A percentile compares a stretch with the other conserved stretches of the same genome.
phyloP scores from a whole-genome alignment of 2,113 vertebrate species.

The Trogon melanurus region DNA sequence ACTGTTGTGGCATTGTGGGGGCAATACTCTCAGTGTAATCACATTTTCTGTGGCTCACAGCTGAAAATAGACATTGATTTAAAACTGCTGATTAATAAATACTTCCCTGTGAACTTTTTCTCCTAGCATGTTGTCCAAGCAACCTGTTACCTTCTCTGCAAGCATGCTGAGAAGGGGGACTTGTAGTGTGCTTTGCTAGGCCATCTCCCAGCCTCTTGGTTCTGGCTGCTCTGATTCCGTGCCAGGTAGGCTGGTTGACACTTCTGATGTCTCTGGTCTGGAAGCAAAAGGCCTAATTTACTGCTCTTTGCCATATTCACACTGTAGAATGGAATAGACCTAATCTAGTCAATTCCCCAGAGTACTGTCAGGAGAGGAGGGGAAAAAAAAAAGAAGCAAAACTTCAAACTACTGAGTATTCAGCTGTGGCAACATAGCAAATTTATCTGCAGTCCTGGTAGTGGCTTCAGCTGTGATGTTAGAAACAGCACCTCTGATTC shows the following conservation, averaged over 20 bases:
- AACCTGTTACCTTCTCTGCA: background rate
- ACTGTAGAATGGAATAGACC: background rate
- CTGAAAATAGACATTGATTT: conserved; percentile 29
- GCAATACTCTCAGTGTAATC: background rate
- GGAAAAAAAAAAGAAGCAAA: background rate
- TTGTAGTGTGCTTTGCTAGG: background rate
- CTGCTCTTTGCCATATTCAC: background rate
- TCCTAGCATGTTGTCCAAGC: background rate
- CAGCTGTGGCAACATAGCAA: background rate
- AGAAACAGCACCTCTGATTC: background rate
- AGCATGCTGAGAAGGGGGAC: background rate
- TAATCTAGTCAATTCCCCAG: background rate
- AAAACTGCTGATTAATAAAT: background rate
- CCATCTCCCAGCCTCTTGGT: background rate
- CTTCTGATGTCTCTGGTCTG: background rate
- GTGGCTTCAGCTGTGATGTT: background rate
- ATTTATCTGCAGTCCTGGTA: background rate
- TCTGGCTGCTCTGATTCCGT: background rate
- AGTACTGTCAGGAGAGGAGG: background rate
- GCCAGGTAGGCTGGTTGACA: background rate
- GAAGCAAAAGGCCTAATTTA: background rate
- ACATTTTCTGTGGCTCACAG: background rate
- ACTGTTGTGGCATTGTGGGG: background rate
- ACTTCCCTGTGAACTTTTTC: background rate
- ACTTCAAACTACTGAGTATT: background rate